Evolutionary conservation across 2,797 vertebrate species (phyloP).

Genomic region (Sphenodon punctatus): DNA sequence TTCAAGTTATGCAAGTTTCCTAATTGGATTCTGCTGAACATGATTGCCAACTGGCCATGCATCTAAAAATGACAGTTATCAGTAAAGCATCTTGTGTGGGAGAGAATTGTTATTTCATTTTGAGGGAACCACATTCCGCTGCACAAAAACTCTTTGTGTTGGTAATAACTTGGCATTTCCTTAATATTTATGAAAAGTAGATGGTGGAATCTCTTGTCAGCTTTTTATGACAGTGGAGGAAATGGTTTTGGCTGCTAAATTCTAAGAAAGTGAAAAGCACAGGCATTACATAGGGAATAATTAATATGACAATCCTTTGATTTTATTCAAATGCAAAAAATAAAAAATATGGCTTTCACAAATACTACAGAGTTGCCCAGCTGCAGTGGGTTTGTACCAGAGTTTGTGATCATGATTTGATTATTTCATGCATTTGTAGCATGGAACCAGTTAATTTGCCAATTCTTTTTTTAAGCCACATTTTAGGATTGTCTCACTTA

Average conservation of each 20-base stretch:
- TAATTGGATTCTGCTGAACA: not conserved
- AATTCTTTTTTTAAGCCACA: too few species aligned
- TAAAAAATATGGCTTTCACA: not conserved
- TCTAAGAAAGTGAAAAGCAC: not conserved
- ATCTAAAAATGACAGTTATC: not conserved
- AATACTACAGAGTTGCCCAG: not conserved
- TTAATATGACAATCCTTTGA: constrained; percentile 1
- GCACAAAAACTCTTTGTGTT: not conserved
- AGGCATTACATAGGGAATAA: not conserved
- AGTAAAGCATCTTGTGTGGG: not conserved
- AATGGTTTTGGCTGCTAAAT: not conserved
- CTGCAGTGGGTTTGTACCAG: too few species aligned
- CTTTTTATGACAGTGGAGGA: not conserved
- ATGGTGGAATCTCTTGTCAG: not conserved
- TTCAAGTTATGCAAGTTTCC: not conserved
- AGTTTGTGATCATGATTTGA: too few species aligned
- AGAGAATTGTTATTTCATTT: not conserved
- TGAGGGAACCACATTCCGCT: not conserved
- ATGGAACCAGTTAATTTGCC: too few species aligned
- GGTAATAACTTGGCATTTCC: not conserved
- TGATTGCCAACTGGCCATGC: not conserved
- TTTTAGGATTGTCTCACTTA: too few species aligned
- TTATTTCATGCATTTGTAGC: too few species aligned
- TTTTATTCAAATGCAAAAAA: not conserved
- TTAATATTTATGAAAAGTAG: not conserved